Evolutionary conservation across 1,140 invertebrate genomes (phyloP).

Genomic region (Pseudomyrmex pallidus): DNA sequence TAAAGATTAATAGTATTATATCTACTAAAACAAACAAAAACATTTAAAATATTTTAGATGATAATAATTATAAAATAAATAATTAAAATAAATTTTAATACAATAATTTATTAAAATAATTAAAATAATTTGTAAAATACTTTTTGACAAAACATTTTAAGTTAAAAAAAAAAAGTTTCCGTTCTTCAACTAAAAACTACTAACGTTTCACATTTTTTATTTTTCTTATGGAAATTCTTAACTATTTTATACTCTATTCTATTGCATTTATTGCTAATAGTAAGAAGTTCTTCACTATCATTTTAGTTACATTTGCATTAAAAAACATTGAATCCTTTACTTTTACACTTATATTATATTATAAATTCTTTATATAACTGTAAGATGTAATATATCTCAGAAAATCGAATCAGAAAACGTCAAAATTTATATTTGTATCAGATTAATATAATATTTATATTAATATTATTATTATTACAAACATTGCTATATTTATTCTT

Average conservation of each 20-base stretch:
- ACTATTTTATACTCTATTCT: neutral
- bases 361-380: slow-evolving; percentile 4
- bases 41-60: neutral
- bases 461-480: too few species aligned
- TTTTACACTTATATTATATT: neutral
- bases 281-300: neutral
- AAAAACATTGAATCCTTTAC: neutral
- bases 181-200: neutral
- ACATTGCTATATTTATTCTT: neutral
- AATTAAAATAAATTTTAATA: too few species aligned
- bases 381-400: neutral
- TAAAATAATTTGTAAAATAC: too few species aligned
- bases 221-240: slow-evolving; percentile 26
- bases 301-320: neutral
- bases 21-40: neutral
- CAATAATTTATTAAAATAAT: too few species aligned
- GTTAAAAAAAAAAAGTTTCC: neutral
- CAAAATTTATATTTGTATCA: too few species aligned
- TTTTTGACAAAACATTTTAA: too few species aligned
- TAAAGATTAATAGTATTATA: neutral
- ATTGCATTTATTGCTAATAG: neutral
- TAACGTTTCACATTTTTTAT: neutral
- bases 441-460: too few species aligned
- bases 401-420: neutral
- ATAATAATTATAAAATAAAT: neutral